Base-by-base conservation (phyloP, 2,888 invertebrate genomes). In the Callimorpha dominula region DNA sequence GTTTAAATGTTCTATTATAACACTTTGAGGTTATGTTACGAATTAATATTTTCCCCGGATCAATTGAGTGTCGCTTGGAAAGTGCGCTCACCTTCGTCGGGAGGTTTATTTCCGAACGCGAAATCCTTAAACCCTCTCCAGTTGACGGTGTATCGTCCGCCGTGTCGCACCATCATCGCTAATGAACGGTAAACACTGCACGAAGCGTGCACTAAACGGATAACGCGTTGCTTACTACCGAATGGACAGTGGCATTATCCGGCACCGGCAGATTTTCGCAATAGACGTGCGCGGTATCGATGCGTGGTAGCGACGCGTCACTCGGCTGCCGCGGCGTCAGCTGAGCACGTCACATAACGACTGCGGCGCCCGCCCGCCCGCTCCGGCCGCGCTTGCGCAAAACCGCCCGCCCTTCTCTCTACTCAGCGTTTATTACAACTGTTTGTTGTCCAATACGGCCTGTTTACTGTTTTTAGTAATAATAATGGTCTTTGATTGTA, bases 81-180 rank as follows among this genome's bases (percentile, higher is more conserved):
- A 78, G 73, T 65, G 78, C 74, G 87, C 93, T 91, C 86, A 95
- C 95, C 95, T 92, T 95, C 95, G 80, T 95, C 95, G 46, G 94
- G 95, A 75, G 95, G 95, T 84, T 95, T 95, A 88, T 91, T 95
- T 68, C 94, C 94, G 81, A 94, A 90, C 65, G 94, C 88, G 83
- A 94, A 94, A 81, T 96, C 96, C 85, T 91, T 92, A 89, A 95
- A 95, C 70, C 96, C 96, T 83, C 96, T 91, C 94, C 95, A 95
- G 89, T 95, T 96, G 83, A 95, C 95, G 76, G 95, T 95, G 88
- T 96, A 96, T 60, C 96, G 93, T 81, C 96, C 96, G 89, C 95
- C 94, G 83, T 95, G 94, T 88, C 96, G 90, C 84, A 94, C 95
- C 92, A 96, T 96, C 96, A 96, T 96, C 82, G 88, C 85, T 82